Percentiles rank a stretch among this genome's conserved stretches.
phyloP scores from a whole-genome alignment of 2,113 vertebrate species.

The Procavia capensis region DNA sequence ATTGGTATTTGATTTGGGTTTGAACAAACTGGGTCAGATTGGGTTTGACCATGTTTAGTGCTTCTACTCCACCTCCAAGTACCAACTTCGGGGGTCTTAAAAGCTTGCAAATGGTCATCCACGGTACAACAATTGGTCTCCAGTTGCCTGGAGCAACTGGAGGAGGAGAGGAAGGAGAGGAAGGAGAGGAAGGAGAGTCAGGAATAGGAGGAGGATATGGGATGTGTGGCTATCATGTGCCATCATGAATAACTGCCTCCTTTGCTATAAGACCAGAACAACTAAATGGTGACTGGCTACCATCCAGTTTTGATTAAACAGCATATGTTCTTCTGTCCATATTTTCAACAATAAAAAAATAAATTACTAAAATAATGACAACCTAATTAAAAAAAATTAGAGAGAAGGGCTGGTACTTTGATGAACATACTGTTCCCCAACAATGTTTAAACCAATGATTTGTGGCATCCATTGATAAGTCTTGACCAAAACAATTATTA shows the following conservation, averaged over 20 bases:
- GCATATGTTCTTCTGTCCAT: neutral
- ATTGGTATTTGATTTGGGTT: neutral
- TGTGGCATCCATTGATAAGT: neutral
- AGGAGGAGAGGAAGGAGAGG: neutral
- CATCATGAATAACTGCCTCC: neutral
- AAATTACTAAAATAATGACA: neutral
- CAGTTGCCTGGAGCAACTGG: neutral
- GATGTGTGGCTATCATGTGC: neutral
- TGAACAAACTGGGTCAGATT: no score
- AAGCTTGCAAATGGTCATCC: neutral
- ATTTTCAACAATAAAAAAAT: neutral
- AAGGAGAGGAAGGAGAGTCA: neutral
- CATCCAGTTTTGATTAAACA: neutral
- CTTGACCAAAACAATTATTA: slow-evolving; percentile 24
- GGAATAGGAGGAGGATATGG: neutral
- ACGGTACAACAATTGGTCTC: neutral
- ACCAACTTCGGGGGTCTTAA: neutral
- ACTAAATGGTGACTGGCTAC: neutral
- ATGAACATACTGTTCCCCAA: neutral
- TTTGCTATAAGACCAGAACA: neutral
- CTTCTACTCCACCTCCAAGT: neutral
- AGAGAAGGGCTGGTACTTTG: neutral
- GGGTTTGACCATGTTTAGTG: no score
- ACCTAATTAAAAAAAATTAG: neutral
- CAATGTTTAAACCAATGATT: neutral